These are phyloP conservation scores for Pocillopora meandrina DNA, from an alignment of 92 coral and sea anemone species.

Conservation along the genomic window DNA sequence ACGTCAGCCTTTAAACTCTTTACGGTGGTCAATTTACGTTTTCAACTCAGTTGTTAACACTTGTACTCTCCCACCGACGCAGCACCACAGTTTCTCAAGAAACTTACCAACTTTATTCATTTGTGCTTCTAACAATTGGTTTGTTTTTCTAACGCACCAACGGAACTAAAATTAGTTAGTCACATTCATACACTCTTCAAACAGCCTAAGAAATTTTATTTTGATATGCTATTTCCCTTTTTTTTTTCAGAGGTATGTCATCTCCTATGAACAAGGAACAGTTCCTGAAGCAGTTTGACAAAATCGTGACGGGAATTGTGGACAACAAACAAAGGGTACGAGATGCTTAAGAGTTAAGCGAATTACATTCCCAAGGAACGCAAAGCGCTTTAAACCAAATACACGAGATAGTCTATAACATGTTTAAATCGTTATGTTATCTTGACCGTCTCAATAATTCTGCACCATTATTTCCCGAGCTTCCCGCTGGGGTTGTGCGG, in stretches of 20 bases:
- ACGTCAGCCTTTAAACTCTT: no score
- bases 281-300: conserved; percentile 95
- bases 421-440: no score
- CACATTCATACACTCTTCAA: no score
- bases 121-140: background rate
- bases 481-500: background rate
- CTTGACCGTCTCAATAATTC: background rate
- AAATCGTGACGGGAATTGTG: conserved; percentile 84
- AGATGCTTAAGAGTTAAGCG: background rate
- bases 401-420: no score
- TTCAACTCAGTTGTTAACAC: no score
- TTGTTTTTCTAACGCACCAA: background rate
- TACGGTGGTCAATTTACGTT: no score
- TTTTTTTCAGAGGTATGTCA: conserved; percentile 86
- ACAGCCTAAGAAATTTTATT: background rate
- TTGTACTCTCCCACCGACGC: no score
- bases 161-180: no score
- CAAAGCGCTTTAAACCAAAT: no score
- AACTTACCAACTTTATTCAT: no score
- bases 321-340: conserved; percentile 90
- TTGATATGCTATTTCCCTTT: background rate
- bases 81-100: no score
- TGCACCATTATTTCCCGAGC: background rate
- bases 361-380: no score
- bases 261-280: conserved; percentile 92